These are phyloP conservation scores for Amblyjoppa fuscipennis DNA, from an alignment of 2,888 invertebrate genomes.

Conservation along the genomic window DNA sequence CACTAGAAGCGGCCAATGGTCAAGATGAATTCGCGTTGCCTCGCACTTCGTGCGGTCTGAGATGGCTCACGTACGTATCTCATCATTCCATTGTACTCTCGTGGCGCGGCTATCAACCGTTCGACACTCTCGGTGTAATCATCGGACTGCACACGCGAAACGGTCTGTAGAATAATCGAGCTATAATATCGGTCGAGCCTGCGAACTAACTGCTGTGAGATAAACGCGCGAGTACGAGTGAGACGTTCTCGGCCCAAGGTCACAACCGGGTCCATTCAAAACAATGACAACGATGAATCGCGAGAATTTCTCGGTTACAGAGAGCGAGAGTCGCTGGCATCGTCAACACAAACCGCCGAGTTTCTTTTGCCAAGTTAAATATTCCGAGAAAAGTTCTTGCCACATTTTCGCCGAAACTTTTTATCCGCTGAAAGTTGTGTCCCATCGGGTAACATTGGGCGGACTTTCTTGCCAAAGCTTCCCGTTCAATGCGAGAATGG, in stretches of 20 bases:
- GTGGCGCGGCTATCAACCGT: conserved; percentile 16
- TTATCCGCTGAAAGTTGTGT: not conserved
- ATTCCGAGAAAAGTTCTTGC: not conserved
- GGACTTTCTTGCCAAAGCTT: not conserved
- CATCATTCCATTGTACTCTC: conserved; percentile 36
- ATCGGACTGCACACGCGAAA: not conserved
- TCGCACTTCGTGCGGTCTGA: conserved; percentile 50
- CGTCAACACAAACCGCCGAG: not conserved
- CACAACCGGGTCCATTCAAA: not conserved
- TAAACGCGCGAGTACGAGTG: not conserved
- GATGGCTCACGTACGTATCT: conserved; percentile 12
- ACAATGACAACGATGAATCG: not conserved
- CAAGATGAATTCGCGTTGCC: conserved; percentile 63
- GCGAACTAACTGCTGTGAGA: not conserved
- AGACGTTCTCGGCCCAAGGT: not conserved
- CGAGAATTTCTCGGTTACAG: not conserved
- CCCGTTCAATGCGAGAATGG: not conserved
- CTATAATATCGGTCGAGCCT: not conserved
- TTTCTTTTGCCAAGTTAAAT: not conserved
- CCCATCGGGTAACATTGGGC: not conserved
- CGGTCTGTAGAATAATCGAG: not conserved
- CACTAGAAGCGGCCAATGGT: conserved; percentile 46
- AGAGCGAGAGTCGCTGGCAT: not conserved
- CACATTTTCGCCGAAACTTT: not conserved
- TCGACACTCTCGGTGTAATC: not conserved